Conservation (phyloP, 2,113 vertebrate genomes). For the Saimiri boliviensis region DNA sequence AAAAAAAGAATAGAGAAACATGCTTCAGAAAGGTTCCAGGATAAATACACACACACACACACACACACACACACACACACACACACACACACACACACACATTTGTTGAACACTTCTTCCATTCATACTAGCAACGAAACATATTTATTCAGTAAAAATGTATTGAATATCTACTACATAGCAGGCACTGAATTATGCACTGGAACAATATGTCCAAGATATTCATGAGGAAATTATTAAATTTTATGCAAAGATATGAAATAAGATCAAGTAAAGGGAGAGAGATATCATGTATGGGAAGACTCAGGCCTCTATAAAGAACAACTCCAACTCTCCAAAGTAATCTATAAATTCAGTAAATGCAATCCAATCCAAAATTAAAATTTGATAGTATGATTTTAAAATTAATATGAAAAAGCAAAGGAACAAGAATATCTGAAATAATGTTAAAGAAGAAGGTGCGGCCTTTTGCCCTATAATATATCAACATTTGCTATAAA, state of each 20-base stretch:
- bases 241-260: conserved; percentile 34
- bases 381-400: conserved; percentile 32
- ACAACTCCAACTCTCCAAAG: background rate
- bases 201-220: background rate
- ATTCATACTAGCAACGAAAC: background rate
- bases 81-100: background rate
- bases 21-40: background rate
- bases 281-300: background rate
- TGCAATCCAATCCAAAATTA: background rate
- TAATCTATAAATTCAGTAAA: background rate
- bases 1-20: background rate
- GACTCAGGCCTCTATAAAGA: background rate
- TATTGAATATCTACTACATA: background rate
- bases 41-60: background rate
- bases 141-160: background rate
- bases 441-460: conserved; percentile 14
- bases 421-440: background rate
- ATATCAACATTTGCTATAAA: background rate
- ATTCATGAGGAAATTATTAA: background rate
- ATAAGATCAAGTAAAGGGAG: background rate
- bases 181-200: background rate
- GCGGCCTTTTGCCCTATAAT: background rate
- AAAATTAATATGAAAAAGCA: conserved; percentile 21
- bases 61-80: background rate
- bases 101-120: background rate